phyloP scores from a whole-genome alignment of 2,113 vertebrate genomes.

The Gobius niger region DNA sequence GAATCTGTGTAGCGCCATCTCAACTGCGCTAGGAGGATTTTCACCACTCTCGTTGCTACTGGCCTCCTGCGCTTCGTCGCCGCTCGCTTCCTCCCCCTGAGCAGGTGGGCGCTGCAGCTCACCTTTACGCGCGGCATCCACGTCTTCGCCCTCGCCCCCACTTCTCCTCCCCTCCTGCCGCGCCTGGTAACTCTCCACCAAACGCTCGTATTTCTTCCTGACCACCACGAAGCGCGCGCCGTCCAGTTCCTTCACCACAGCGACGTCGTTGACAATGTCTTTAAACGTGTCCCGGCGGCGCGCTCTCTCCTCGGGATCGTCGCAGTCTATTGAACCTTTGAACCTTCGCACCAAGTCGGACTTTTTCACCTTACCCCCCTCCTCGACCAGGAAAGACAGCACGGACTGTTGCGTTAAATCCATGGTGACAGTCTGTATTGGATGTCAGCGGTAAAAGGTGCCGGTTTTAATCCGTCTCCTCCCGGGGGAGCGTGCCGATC shows the following conservation, averaged over 20 bases:
- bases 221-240: slow-evolving; percentile 80
- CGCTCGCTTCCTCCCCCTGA: not conserved
- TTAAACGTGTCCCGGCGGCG: slow-evolving; percentile 81
- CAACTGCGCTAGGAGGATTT: slow-evolving; percentile 15
- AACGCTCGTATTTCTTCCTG: slow-evolving; percentile 63
- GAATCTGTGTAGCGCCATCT: slow-evolving; percentile 54
- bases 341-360: slow-evolving; percentile 79
- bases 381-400: slow-evolving; percentile 73
- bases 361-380: slow-evolving; percentile 77
- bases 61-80: not conserved
- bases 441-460: not conserved
- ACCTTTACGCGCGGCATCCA: slow-evolving; percentile 24
- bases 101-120: slow-evolving; percentile 51
- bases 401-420: slow-evolving; percentile 79
- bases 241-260: slow-evolving; percentile 81
- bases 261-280: slow-evolving; percentile 82
- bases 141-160: not conserved
- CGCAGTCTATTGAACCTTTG: slow-evolving; percentile 72
- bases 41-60: not conserved
- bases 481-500: not conserved
- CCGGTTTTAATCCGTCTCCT: not conserved
- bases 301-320: slow-evolving; percentile 69
- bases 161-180: not conserved
- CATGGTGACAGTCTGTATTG: slow-evolving; percentile 35
- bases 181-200: slow-evolving; percentile 21